Conservation (phyloP, 2,797 vertebrate genomes). For the Vultur gryphus region DNA sequence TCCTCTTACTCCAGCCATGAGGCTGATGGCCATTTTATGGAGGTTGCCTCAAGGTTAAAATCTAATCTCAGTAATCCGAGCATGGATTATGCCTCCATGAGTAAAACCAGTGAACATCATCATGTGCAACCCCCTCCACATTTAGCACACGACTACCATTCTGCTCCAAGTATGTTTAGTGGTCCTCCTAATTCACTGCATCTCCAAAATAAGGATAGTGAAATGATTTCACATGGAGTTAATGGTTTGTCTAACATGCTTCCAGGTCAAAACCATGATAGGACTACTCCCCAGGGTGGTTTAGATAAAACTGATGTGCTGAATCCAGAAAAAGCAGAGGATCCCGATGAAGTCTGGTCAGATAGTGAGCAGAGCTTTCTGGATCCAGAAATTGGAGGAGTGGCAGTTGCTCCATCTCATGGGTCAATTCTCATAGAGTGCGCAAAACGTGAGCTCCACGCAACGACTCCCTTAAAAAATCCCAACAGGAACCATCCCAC, state of each 20-base stretch:
- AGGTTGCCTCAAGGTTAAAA: conserved; percentile 77
- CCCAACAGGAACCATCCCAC: conserved; percentile 92
- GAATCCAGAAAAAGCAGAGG: conserved; percentile 73
- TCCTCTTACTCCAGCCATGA: conserved; percentile 77
- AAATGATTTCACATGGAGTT: conserved; percentile 71
- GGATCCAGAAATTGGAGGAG: conserved; percentile 94
- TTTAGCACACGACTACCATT: conserved; percentile 69
- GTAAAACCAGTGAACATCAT: conserved; percentile 80
- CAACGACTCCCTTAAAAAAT: conserved; percentile 93
- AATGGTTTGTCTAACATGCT: conserved; percentile 77
- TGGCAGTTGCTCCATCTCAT: conserved; percentile 94
- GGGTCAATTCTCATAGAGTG: conserved; percentile 98
- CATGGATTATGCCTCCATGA: conserved; percentile 77
- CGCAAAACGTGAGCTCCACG: conserved; percentile 95
- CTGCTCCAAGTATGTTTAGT: conserved; percentile 73
- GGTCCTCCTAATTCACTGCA: conserved; percentile 79
- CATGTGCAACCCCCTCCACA: conserved; percentile 77
- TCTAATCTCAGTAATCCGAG: conserved; percentile 69
- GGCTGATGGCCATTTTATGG: conserved; percentile 79
- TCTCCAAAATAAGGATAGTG: conserved; percentile 83
- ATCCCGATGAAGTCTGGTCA: conserved; percentile 92
- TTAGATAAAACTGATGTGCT: conserved; percentile 71
- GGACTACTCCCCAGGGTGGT: conserved; percentile 73
- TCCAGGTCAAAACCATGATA: conserved; percentile 74
- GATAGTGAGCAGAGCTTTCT: conserved; percentile 98